Conservation (phyloP, 2,888 invertebrate species). For the Harpalus rubripes region DNA sequence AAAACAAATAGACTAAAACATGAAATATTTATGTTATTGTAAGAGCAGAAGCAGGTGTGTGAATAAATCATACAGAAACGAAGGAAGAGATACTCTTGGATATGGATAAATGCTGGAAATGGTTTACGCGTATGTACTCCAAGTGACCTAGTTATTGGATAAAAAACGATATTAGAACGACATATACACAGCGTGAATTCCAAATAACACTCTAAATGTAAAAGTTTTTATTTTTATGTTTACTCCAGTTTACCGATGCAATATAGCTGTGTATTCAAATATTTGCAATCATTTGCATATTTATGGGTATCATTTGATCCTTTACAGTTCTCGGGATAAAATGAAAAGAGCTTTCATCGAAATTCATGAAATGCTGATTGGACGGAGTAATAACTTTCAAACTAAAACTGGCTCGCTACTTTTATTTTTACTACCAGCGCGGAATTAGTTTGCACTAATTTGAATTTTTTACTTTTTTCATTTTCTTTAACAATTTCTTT, state of each 20-base stretch:
- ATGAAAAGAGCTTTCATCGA: slow-evolving; percentile 42
- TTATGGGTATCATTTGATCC: slow-evolving; percentile 49
- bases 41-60: slow-evolving; percentile 41
- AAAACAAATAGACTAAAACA: slow-evolving; percentile 19
- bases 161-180: slow-evolving; percentile 31
- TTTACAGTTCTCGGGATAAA: slow-evolving; percentile 37
- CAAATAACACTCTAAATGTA: slow-evolving; percentile 38
- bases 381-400: slow-evolving; percentile 37
- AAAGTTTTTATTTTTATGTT: slow-evolving; percentile 49
- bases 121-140: slow-evolving; percentile 35
- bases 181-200: slow-evolving; percentile 26
- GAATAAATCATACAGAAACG: slow-evolving; percentile 32
- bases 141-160: slow-evolving; percentile 41
- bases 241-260: slow-evolving; percentile 35
- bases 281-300: slow-evolving; percentile 46
- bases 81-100: slow-evolving; percentile 22
- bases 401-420: slow-evolving; percentile 6
- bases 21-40: slow-evolving; percentile 44
- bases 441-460: slow-evolving; percentile 20
- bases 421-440: background rate
- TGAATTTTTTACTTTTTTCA: slow-evolving; percentile 9
- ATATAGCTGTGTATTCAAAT: slow-evolving; percentile 37
- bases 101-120: slow-evolving; percentile 33
- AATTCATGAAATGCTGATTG: slow-evolving; percentile 48
- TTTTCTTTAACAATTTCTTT: background rate